Evolutionary conservation across 1,140 invertebrate species (phyloP).

Genomic region (Drosophila asahinai): DNA sequence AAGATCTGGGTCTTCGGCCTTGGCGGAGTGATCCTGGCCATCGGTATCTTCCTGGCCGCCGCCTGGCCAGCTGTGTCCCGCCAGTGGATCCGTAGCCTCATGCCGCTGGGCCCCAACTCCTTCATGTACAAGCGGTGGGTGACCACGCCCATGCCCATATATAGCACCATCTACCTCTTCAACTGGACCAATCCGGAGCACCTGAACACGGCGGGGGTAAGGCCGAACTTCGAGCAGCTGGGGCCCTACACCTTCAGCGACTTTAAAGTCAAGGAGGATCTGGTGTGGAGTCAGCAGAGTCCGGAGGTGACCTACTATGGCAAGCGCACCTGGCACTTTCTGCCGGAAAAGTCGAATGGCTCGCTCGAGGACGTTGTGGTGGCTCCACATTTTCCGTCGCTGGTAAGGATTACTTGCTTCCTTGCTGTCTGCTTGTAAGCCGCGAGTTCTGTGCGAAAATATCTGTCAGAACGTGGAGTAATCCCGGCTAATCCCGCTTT

Average conservation of each 20-base stretch:
- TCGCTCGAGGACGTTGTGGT: conserved; percentile 90
- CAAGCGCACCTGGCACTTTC: conserved; percentile 90
- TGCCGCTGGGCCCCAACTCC: conserved; percentile 87
- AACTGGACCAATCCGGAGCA: conserved; percentile 92
- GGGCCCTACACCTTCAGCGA: conserved; percentile 88
- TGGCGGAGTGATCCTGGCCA: conserved; percentile 32
- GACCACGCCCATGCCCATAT: conserved; percentile 90
- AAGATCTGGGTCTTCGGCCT: conserved; percentile 75
- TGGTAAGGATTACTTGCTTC: conserved; percentile 86
- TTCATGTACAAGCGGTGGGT: conserved; percentile 89
- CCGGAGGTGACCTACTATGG: conserved; percentile 91
- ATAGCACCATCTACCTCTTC: conserved; percentile 90
- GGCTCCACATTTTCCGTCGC: conserved; percentile 91
- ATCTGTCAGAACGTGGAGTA: conserved; percentile 21
- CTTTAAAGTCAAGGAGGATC: conserved; percentile 87
- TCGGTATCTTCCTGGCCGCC: conserved; percentile 53
- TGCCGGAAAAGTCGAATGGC: conserved; percentile 89
- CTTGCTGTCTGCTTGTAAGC: background rate
- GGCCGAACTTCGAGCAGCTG: conserved; percentile 88
- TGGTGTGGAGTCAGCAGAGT: conserved; percentile 87
- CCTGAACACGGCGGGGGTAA: conserved; percentile 85
- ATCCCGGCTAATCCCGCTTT: conserved; percentile 27
- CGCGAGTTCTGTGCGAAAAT: background rate
- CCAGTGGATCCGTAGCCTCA: conserved; percentile 76
- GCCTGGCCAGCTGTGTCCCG: conserved; percentile 63